phyloP scores from a whole-genome alignment of 2,888 invertebrate genomes.

The Napeogenes sylphis region DNA sequence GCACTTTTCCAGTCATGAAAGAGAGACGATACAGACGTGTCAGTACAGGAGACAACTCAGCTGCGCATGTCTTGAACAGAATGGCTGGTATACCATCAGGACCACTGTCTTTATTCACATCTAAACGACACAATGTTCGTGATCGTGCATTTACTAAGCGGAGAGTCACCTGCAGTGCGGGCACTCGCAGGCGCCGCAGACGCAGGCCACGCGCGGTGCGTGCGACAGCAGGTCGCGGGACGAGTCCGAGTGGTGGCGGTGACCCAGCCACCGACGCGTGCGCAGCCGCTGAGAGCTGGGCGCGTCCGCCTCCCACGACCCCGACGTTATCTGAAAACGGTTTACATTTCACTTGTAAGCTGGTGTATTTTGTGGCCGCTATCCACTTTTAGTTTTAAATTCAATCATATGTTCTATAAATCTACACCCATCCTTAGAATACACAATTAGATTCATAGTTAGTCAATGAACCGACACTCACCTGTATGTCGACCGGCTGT shows the following conservation, averaged over 20 bases:
- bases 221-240: conserved; percentile 57
- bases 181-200: conserved; percentile 60
- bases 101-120: no score
- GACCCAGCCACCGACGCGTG: conserved; percentile 50
- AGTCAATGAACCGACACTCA: conserved; percentile 30
- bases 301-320: conserved; percentile 51
- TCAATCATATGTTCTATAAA: no score
- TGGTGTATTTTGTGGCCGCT: neutral
- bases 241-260: conserved; percentile 44
- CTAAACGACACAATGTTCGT: no score
- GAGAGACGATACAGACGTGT: no score
- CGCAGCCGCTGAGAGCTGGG: conserved; percentile 43
- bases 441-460: no score
- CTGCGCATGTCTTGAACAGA: no score
- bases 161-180: conserved; percentile 54
- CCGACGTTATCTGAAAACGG: conserved; percentile 53
- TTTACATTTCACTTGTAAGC: neutral
- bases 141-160: no score
- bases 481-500: conserved; percentile 70
- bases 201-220: conserved; percentile 60
- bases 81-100: no score
- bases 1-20: no score
- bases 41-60: no score
- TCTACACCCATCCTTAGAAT: no score
- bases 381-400: no score